phyloP scores from a whole-genome alignment of 1,140 invertebrate genomes.

The Ctenoplectra terminalis region DNA sequence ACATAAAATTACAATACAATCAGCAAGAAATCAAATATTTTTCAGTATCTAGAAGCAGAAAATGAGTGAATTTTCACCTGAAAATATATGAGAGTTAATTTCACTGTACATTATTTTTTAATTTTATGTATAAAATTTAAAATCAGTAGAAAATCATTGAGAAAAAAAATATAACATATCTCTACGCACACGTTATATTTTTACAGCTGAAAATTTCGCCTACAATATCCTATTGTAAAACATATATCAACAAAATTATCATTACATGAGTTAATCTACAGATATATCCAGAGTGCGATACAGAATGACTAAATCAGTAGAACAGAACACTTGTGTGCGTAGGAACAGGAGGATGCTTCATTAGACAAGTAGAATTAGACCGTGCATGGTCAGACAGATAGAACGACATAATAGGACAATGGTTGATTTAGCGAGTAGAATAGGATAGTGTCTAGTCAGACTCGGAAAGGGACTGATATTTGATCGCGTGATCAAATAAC shows the following conservation, averaged over 20 bases:
- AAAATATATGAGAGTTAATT: no score
- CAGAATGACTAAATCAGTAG: not conserved
- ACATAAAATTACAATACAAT: no score
- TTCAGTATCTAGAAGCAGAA: no score
- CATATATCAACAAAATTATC: not conserved
- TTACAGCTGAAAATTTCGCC: no score
- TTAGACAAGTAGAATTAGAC: conserved; percentile 10
- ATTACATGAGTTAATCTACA: not conserved
- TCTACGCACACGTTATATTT: no score
- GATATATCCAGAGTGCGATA: not conserved
- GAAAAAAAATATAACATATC: no score
- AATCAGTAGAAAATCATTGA: no score
- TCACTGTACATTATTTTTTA: no score
- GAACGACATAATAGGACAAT: not conserved
- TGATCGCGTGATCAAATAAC: not conserved
- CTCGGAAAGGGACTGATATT: no score
- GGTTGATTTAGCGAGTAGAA: not conserved
- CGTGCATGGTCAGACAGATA: not conserved
- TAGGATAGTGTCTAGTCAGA: not conserved
- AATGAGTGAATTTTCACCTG: no score
- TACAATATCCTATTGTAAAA: not conserved
- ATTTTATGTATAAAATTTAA: no score
- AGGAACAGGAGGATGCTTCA: not conserved
- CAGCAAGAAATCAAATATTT: no score
- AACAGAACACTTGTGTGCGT: not conserved